Evolutionary conservation across 2,888 invertebrate species (phyloP).

Genomic region (Theretra japonica): DNA sequence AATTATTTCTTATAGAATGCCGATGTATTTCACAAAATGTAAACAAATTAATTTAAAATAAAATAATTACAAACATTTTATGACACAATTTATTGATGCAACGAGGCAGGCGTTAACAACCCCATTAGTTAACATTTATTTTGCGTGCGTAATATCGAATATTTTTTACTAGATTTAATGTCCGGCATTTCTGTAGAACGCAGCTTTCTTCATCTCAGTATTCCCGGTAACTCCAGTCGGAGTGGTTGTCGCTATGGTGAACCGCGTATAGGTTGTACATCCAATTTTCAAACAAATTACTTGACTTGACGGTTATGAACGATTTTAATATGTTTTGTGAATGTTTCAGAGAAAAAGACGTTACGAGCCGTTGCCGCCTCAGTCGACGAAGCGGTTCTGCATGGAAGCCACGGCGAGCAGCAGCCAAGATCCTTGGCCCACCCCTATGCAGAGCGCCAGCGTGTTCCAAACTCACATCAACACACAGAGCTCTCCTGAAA

Average conservation of each 20-base stretch:
- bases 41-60: no score
- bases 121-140: not conserved
- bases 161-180: not conserved
- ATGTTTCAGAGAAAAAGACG: conserved; percentile 71
- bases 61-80: no score
- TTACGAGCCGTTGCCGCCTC: conserved; percentile 65
- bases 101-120: no score
- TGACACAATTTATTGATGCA: no score
- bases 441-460: conserved; percentile 46
- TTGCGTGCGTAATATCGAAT: not conserved
- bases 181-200: not conserved
- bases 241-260: conserved; percentile 21
- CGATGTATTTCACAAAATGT: no score
- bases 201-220: not conserved
- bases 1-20: no score
- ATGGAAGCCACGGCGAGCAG: conserved; percentile 58
- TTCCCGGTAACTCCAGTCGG: not conserved
- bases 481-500: conserved; percentile 62
- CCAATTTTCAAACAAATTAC: not conserved
- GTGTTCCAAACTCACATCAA: conserved; percentile 36
- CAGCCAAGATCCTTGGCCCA: conserved; percentile 47
- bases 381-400: conserved; percentile 72
- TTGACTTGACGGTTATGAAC: not conserved
- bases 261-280: conserved; percentile 25
- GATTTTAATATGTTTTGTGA: not conserved